Conservation (phyloP, 2,113 vertebrate genomes). For the Campylomormyrus tamandua region DNA sequence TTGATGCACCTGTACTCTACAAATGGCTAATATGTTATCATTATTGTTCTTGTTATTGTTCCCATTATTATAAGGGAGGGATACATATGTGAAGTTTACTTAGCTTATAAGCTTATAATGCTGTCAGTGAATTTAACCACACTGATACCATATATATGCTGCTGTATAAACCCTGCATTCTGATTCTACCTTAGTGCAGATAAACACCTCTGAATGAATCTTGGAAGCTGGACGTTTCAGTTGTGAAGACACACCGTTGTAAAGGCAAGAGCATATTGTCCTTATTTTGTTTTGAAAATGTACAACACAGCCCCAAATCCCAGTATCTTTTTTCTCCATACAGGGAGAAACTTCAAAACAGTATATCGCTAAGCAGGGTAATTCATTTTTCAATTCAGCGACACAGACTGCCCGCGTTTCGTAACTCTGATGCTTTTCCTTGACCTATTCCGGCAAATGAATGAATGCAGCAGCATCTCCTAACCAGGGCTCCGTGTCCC, state of each 20-base stretch:
- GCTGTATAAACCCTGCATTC: not conserved
- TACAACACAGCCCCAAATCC: not conserved
- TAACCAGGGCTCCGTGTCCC: not conserved
- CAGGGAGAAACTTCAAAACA: not conserved
- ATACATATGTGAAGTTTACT: not conserved
- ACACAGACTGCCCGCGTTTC: not conserved
- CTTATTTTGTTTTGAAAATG: not conserved
- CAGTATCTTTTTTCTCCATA: not conserved
- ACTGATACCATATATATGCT: not conserved
- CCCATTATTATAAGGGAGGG: not conserved
- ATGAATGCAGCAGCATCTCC: not conserved
- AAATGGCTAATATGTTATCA: not conserved
- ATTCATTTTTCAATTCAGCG: not conserved
- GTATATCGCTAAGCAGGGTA: too few species aligned
- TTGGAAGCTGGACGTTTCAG: not conserved
- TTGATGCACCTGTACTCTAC: not conserved
- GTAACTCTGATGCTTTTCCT: not conserved
- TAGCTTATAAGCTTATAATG: not conserved
- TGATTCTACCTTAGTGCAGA: not conserved
- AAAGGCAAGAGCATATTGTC: not conserved
- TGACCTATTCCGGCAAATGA: not conserved
- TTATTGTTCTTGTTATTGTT: not conserved
- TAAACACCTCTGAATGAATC: not conserved
- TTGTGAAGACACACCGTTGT: not conserved
- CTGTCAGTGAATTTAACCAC: not conserved